Evolutionary conservation across 2,888 invertebrate species (phyloP).

Genomic region (Lithophane semibrunnea): DNA sequence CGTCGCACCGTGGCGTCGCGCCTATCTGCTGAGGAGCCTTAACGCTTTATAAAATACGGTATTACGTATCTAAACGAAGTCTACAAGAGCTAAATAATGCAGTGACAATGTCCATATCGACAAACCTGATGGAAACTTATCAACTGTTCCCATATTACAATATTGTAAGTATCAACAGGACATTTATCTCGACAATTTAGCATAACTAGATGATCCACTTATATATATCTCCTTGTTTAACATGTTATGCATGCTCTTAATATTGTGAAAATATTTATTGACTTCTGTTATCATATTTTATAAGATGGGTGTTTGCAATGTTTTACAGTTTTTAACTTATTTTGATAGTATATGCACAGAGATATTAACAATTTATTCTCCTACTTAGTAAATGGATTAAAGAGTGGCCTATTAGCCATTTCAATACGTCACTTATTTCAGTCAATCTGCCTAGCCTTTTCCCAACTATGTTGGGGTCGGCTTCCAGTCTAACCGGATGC

Average conservation of each 20-base stretch:
- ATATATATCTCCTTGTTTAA: slow-evolving; percentile 28
- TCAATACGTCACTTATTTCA: neutral
- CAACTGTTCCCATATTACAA: slow-evolving; percentile 17
- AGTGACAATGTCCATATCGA: slow-evolving; percentile 17
- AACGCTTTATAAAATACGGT: neutral
- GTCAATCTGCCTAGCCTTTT: too few species aligned
- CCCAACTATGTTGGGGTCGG: too few species aligned
- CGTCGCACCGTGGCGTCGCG: too few species aligned
- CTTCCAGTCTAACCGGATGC: too few species aligned
- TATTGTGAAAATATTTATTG: slow-evolving; percentile 27
- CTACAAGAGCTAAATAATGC: neutral
- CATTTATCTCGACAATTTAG: slow-evolving; percentile 44
- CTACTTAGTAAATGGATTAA: neutral
- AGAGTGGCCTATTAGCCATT: neutral
- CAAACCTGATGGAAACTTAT: slow-evolving; percentile 17
- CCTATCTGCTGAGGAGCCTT: too few species aligned
- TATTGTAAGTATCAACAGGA: slow-evolving; percentile 48
- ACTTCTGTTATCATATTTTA: slow-evolving; percentile 12
- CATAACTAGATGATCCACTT: slow-evolving; percentile 60
- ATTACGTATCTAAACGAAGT: neutral
- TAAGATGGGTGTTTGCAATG: neutral
- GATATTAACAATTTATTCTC: neutral
- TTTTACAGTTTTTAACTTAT: neutral
- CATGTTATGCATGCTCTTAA: slow-evolving; percentile 17
- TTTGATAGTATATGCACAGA: neutral